Percentiles rank a stretch among this genome's conserved stretches.
phyloP scores from a whole-genome alignment of 1,140 invertebrate genomes.

The Apis laboriosa region DNA sequence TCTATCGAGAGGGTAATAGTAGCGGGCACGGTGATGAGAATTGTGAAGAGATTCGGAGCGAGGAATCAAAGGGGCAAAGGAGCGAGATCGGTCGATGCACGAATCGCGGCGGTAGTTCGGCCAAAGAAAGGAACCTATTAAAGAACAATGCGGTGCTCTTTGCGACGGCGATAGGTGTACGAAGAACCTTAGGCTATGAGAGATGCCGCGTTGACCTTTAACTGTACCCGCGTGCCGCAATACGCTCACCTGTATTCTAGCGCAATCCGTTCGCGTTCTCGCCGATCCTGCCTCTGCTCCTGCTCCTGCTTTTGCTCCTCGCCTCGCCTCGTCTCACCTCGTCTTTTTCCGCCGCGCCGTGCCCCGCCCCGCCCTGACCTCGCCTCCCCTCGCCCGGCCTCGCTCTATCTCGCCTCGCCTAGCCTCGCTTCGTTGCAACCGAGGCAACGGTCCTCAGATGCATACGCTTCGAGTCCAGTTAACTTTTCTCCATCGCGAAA shows the following conservation, averaged over 20 bases:
- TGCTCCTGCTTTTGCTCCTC: slow-evolving; percentile 11
- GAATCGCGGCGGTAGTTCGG: background rate
- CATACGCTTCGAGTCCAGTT: slow-evolving; percentile 26
- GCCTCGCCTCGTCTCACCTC: slow-evolving; percentile 3
- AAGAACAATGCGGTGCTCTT: slow-evolving; percentile 75
- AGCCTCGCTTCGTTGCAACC: slow-evolving; percentile 22
- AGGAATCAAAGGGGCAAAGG: background rate
- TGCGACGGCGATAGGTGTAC: slow-evolving; percentile 65
- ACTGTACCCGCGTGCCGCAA: slow-evolving; percentile 78
- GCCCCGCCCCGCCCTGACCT: slow-evolving; percentile 3
- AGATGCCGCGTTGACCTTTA: slow-evolving; percentile 78
- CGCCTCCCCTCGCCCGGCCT: background rate
- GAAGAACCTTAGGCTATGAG: slow-evolving; percentile 51
- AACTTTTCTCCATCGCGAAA: slow-evolving; percentile 13
- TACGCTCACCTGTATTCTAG: slow-evolving; percentile 75
- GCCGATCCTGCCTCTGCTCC: slow-evolving; percentile 18
- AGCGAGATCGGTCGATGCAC: background rate
- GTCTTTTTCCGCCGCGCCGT: background rate
- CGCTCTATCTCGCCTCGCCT: slow-evolving; percentile 14
- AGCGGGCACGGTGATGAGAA: background rate
- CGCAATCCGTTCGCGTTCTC: slow-evolving; percentile 58
- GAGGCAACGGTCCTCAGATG: slow-evolving; percentile 16
- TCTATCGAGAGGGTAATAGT: background rate
- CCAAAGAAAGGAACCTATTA: slow-evolving; percentile 72
- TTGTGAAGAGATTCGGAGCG: background rate